These are phyloP conservation scores for Chaitophorus viminalis DNA, from an alignment of 2,888 invertebrate genomes.

Conservation along the genomic window DNA sequence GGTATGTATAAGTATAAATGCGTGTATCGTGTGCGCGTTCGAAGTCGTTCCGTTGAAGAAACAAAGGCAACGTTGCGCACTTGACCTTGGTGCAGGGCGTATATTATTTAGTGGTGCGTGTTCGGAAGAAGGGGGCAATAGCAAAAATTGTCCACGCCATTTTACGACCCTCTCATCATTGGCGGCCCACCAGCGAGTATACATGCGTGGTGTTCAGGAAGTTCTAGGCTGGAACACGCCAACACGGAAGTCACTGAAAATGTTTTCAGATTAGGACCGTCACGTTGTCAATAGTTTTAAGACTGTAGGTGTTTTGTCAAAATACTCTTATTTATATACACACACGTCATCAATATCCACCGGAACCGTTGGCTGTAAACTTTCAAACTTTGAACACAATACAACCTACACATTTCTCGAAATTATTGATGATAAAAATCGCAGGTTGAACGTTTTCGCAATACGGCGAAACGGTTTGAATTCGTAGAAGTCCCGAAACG, in stretches of 20 bases:
- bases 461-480: too few relatives aligned
- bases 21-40: not conserved
- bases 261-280: not conserved
- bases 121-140: slow-evolving; percentile 15
- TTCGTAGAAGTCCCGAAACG: too few relatives aligned
- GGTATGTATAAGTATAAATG: too few relatives aligned
- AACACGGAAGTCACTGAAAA: slow-evolving; percentile 5
- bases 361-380: not conserved
- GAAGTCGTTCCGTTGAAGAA: slow-evolving; percentile 27
- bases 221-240: not conserved
- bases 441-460: too few relatives aligned
- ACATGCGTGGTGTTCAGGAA: not conserved
- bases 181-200: slow-evolving; percentile 1
- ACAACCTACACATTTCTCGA: not conserved
- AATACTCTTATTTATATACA: too few relatives aligned
- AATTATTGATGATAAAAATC: too few relatives aligned
- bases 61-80: slow-evolving; percentile 62
- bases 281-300: not conserved
- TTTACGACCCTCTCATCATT: slow-evolving; percentile 27
- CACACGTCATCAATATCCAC: too few relatives aligned
- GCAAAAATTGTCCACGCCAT: slow-evolving; percentile 45
- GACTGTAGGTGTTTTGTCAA: not conserved
- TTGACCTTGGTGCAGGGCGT: slow-evolving; percentile 51
- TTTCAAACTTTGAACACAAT: not conserved
- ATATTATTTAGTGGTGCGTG: too few relatives aligned